Base-by-base conservation (phyloP, 2,113 vertebrate genomes). In the Dasyornis broadbenti region DNA sequence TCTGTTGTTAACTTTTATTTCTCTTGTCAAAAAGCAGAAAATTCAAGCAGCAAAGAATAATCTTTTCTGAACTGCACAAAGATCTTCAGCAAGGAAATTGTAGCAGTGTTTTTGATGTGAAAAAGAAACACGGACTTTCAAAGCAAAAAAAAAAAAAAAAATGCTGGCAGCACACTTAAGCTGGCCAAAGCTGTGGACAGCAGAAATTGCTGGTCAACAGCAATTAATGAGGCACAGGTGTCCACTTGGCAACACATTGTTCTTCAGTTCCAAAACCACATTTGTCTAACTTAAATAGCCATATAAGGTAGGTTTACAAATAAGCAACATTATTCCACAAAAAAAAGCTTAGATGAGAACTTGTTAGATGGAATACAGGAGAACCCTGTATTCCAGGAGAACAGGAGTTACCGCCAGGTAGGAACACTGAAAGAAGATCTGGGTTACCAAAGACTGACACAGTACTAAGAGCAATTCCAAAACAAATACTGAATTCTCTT, bases 121-220 rank as follows among this genome's bases (percentile, higher is more conserved):
- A 42, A 42, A 69, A 37, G 3, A 77, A 68, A 72, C 11, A 37
- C 0, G 0, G 16, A 49, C 31, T 53, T 71, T 16, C 9, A 53
- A 66, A 70, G 45, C 1, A 3, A 7, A n/a, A 27, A 50, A 65
- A 63, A 57, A 49, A 7, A 19, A 45, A 47, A 23, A 24, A 35
- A 53, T 19, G 8, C 24, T 40, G 19, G 44, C 28, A 82, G 50
- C 9, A 69, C 4, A 10, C 15, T 54, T 50, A 13, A 81, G 39
- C 35, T 47, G 28, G 37, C 33, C 82, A 21, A 83, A 45, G 39
- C 5, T 50, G 6, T 27, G 17, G 15, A 14, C 61, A n/a, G 15
- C 33, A 89, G 53, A 83, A 68, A 56, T 5, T 44, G 17, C 35
- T 60, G 15, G 54, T 68, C 23, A 80, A 72, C 9, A 60, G 44